A percentile compares a stretch with the other conserved stretches of the same genome.
These are phyloP conservation scores for Vidua macroura DNA, from an alignment of 2,113 vertebrate species.

Conservation along the genomic window DNA sequence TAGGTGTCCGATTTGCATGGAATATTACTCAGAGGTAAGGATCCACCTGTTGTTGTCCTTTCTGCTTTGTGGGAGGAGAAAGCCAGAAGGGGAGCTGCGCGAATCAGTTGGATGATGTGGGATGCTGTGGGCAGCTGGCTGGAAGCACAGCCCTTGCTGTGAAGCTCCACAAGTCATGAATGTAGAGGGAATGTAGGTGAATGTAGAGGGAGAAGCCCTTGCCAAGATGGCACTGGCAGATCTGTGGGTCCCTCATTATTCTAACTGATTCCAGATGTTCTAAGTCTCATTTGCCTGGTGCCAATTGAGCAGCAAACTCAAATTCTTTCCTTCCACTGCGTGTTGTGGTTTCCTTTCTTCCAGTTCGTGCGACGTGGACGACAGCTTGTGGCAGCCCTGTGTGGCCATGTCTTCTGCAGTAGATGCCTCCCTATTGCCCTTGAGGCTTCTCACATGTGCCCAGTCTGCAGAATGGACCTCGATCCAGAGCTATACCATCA, in stretches of 20 bases:
- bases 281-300: background rate
- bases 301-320: background rate
- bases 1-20: background rate
- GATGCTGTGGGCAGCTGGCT: background rate
- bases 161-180: background rate
- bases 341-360: background rate
- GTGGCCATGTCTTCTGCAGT: background rate
- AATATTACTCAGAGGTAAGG: background rate
- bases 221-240: background rate
- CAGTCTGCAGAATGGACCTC: background rate
- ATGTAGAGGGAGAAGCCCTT: background rate
- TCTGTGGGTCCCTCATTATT: background rate
- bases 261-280: background rate
- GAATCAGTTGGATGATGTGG: background rate
- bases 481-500: rapidly evolving
- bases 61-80: background rate
- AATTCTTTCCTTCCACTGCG: background rate
- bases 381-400: background rate
- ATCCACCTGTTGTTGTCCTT: background rate
- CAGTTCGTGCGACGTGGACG: background rate
- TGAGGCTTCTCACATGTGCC: rapidly evolving
- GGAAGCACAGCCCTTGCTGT: background rate
- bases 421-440: rapidly evolving
- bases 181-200: background rate
- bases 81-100: background rate